Conservation (phyloP, 64 coral and sea anemone genomes). For the Acropora tenuis region DNA sequence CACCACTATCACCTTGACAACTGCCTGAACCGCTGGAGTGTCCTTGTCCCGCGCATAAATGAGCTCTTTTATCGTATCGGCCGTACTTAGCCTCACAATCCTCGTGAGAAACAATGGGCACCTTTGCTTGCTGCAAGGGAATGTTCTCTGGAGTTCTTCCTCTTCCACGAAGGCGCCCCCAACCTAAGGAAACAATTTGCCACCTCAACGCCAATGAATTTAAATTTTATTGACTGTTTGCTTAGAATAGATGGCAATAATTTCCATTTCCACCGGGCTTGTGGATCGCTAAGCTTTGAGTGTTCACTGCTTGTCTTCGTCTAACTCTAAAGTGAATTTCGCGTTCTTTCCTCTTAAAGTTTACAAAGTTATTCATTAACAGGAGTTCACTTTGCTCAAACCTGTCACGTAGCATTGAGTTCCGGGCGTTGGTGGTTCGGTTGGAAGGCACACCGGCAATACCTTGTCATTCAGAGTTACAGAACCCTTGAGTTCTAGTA, state of each 20-base stretch:
- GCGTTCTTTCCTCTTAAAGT: no score
- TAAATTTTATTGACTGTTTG: not conserved
- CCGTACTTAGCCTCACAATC: slow-evolving; percentile 67
- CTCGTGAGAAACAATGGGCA: slow-evolving; percentile 70
- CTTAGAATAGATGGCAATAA: not conserved
- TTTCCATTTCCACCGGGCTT: no score
- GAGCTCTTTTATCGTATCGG: slow-evolving; percentile 44
- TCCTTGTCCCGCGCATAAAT: slow-evolving; percentile 76
- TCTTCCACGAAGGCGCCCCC: slow-evolving; percentile 50
- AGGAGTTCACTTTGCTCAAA: not conserved
- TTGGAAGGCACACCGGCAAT: slow-evolving; percentile 58
- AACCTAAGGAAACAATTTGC: slow-evolving; percentile 13
- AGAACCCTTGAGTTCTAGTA: slow-evolving; percentile 48
- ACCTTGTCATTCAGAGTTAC: slow-evolving; percentile 56
- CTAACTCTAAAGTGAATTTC: no score
- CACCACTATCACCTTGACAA: slow-evolving; percentile 69
- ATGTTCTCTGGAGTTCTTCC: slow-evolving; percentile 32
- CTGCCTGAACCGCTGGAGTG: slow-evolving; percentile 56
- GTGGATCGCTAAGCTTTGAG: no score
- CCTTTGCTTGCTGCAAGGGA: slow-evolving; percentile 63
- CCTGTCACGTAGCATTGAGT: slow-evolving; percentile 63
- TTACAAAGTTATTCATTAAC: no score
- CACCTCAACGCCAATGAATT: not conserved
- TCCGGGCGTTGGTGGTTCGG: slow-evolving; percentile 9
- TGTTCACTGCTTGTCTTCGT: no score